A percentile compares a stretch with the other conserved stretches of the same genome.
phyloP scores from a whole-genome alignment of 2,113 vertebrate species.

The Pongo pygmaeus region DNA sequence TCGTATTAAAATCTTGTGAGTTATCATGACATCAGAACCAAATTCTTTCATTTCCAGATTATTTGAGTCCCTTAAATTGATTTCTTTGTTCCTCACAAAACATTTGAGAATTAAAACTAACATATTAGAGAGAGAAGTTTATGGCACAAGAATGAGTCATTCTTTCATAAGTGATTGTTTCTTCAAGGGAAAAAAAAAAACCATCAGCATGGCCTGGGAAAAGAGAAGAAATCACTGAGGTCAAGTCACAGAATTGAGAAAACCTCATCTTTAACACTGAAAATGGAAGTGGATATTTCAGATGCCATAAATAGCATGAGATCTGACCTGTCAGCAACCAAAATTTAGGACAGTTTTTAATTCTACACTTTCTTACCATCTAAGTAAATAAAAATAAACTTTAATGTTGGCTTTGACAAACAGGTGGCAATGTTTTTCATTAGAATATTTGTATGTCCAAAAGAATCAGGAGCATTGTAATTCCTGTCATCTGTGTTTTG shows the following conservation, averaged over 20 bases:
- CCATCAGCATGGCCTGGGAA: neutral
- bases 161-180: neutral
- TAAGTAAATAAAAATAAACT: neutral
- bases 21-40: neutral
- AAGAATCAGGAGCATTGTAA: neutral
- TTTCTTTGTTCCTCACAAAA: neutral
- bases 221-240: neutral
- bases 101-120: constrained; percentile 2
- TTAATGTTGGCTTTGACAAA: neutral
- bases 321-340: neutral
- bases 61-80: neutral
- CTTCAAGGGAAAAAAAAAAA: neutral
- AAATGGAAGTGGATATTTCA: neutral
- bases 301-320: neutral
- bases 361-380: neutral
- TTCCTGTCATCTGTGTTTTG: neutral
- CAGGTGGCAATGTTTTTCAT: neutral
- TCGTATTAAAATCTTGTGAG: neutral
- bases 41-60: neutral
- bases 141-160: neutral
- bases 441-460: neutral
- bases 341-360: neutral
- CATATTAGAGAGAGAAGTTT: neutral
- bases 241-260: neutral
- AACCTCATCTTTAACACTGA: neutral